Conservation (phyloP, 2,797 vertebrate genomes). For the Arnoldichthys spilopterus region DNA sequence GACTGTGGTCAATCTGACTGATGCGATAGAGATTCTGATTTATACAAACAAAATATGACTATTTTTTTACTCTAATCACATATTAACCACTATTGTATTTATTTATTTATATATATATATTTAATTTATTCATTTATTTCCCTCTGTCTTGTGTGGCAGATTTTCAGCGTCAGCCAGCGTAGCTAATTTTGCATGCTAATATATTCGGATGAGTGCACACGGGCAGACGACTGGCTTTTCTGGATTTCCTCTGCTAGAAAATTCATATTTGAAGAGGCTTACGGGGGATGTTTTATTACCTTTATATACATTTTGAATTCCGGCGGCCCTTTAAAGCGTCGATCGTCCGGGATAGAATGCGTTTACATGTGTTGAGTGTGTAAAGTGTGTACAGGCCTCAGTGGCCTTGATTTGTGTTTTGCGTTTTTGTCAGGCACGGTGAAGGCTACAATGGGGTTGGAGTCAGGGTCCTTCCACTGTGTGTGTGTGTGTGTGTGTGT, state of each 20-base stretch:
- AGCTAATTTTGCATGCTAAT: slow-evolving; percentile 81
- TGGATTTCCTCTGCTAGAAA: slow-evolving; percentile 52
- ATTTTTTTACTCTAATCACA: too few relatives aligned
- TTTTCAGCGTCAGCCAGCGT: slow-evolving; percentile 65
- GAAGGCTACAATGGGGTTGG: slow-evolving; percentile 69
- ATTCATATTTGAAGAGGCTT: neutral
- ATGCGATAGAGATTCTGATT: too few relatives aligned
- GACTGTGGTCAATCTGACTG: too few relatives aligned
- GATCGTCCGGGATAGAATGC: neutral
- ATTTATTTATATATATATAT: neutral
- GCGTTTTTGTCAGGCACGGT: slow-evolving; percentile 77
- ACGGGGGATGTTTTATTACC: slow-evolving; percentile 3
- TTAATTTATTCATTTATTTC: neutral
- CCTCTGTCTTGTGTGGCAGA: slow-evolving; percentile 34
- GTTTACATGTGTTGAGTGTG: slow-evolving; percentile 1
- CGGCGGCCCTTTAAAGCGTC: slow-evolving; percentile 18
- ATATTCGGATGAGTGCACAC: slow-evolving; percentile 77
- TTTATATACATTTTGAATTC: slow-evolving; percentile 6
- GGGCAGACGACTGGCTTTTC: slow-evolving; percentile 68
- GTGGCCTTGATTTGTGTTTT: neutral
- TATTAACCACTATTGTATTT: neutral
- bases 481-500: slow-evolving; percentile 45
- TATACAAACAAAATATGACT: too few relatives aligned
- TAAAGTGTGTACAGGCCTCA: slow-evolving; percentile 5
- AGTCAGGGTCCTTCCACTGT: slow-evolving; percentile 73